A percentile compares a stretch with the other conserved stretches of the same genome.
These are phyloP conservation scores for Drosophila yooni DNA, from an alignment of 2,888 invertebrate species.

Conservation along the genomic window DNA sequence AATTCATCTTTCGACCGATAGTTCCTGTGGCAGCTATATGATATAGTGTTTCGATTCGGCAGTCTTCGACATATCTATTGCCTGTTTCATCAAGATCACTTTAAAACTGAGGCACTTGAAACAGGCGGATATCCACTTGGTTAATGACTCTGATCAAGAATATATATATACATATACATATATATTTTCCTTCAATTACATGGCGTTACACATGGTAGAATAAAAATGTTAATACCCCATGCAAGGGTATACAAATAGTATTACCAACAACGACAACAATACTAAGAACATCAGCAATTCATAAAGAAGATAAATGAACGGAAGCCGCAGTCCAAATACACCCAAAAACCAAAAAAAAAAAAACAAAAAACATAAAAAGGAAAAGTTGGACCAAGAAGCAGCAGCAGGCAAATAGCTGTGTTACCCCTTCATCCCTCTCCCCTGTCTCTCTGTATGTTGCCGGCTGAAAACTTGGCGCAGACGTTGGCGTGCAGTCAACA, in stretches of 20 bases:
- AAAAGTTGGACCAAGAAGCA: constrained; percentile 17
- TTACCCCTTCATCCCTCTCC: neutral
- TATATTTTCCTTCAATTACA: neutral
- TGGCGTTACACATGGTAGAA: neutral
- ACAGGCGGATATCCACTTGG: neutral
- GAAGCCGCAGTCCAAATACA: constrained; percentile 51
- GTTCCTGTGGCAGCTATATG: neutral
- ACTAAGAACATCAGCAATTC: constrained; percentile 51
- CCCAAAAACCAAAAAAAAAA: neutral
- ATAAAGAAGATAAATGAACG: constrained; percentile 63
- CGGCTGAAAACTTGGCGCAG: constrained; percentile 8
- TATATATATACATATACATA: neutral
- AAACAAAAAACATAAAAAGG: constrained; percentile 6
- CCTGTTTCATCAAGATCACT: neutral
- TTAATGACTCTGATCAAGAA: neutral
- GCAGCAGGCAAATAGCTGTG: constrained; percentile 21
- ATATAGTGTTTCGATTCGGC: neutral
- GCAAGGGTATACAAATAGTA: neutral
- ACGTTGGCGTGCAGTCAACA: constrained; percentile 71
- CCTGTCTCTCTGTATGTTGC: neutral
- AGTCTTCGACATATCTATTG: neutral
- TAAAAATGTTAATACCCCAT: neutral
- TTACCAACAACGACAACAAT: constrained; percentile 18
- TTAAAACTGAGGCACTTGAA: no score
- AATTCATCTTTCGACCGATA: neutral